Conservation (phyloP, 2,888 invertebrate species). For the Pimpla rufipes region DNA sequence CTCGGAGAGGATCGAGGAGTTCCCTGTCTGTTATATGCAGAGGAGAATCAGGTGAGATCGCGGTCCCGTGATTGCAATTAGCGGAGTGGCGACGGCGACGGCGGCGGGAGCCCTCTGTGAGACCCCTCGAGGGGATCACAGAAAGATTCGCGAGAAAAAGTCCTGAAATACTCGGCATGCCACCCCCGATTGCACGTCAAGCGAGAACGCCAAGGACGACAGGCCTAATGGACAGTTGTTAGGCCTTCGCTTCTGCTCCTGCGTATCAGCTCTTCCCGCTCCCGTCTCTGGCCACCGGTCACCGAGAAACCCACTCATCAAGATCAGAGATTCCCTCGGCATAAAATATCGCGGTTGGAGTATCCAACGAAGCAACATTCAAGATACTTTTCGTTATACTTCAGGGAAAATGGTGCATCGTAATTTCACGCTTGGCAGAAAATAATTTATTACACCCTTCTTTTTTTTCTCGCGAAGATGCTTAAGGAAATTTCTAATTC, state of each 20-base stretch:
- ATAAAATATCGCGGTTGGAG: constrained; percentile 5
- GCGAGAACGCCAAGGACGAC: constrained; percentile 69
- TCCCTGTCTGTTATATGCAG: constrained; percentile 18
- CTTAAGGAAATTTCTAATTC: too few relatives aligned
- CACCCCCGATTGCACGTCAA: constrained; percentile 79
- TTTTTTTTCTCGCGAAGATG: too few relatives aligned
- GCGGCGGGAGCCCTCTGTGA: constrained; percentile 59
- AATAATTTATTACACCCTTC: too few relatives aligned
- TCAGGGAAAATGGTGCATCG: background rate
- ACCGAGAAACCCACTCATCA: constrained; percentile 22
- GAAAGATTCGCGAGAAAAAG: constrained; percentile 21
- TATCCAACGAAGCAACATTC: constrained; percentile 8
- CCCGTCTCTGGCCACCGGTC: background rate
- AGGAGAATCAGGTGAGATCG: constrained; percentile 72
- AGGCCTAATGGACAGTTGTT: constrained; percentile 74
- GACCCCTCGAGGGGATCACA: constrained; percentile 17
- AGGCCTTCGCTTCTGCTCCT: constrained; percentile 41
- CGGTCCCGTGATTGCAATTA: constrained; percentile 81
- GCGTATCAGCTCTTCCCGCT: constrained; percentile 37
- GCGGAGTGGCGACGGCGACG: constrained; percentile 77
- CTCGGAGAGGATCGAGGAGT: constrained; percentile 26
- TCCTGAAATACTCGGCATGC: constrained; percentile 68
- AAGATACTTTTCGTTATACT: background rate
- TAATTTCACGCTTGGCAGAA: too few relatives aligned
- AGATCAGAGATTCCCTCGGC: constrained; percentile 24